Conservation (phyloP, 2,113 vertebrate genomes). For the Urocynchramus pylzowi region DNA sequence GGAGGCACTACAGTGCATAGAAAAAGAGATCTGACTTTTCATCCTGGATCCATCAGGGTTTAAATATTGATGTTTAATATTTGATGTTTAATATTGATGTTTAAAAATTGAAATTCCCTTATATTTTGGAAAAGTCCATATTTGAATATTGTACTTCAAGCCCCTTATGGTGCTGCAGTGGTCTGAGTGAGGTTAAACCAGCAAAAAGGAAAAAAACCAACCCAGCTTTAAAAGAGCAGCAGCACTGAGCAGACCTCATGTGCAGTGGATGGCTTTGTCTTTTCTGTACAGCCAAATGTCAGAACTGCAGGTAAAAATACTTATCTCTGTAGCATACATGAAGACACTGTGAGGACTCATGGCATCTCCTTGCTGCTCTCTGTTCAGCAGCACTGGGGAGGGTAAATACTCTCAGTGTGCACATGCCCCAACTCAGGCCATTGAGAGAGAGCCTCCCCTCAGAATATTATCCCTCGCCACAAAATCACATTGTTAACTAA, state of each 20-base stretch:
- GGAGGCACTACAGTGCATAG: neutral
- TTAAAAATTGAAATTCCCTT: neutral
- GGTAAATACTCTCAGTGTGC: neutral
- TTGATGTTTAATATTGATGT: neutral
- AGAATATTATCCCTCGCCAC: slow-evolving; percentile 16
- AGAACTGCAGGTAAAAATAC: neutral
- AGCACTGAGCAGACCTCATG: neutral
- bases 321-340: neutral
- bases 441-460: slow-evolving; percentile 16
- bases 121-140: neutral
- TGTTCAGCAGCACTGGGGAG: slow-evolving; percentile 42
- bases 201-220: neutral
- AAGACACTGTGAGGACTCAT: neutral
- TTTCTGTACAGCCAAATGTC: neutral
- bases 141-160: neutral
- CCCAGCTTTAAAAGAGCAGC: neutral
- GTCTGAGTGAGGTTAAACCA: neutral
- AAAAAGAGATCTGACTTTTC: neutral
- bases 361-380: slow-evolving; percentile 8
- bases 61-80: neutral
- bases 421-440: slow-evolving; percentile 27
- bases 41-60: neutral
- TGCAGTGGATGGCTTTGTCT: neutral
- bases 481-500: slow-evolving; percentile 7
- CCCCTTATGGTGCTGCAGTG: neutral